phyloP scores from a whole-genome alignment of 2,797 vertebrate genomes.

The Phrynocephalus vlangalii region DNA sequence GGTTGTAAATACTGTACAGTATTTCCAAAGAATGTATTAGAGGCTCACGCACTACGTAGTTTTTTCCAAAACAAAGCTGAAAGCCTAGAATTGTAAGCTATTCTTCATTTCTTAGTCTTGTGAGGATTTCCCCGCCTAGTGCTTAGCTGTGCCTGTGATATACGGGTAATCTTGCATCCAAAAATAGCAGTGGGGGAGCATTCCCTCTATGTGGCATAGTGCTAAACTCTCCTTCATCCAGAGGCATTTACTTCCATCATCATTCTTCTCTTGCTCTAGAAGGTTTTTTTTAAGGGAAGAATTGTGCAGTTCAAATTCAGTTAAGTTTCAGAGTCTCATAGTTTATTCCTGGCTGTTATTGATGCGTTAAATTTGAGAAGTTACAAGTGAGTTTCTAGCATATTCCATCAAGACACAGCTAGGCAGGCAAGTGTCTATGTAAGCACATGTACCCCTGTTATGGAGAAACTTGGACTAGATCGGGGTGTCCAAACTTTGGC shows the following conservation, averaged over 20 bases:
- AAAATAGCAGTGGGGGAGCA: not conserved
- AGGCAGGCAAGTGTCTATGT: not conserved
- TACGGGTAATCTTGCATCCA: not conserved
- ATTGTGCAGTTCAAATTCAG: not conserved
- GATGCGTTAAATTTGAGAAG: not conserved
- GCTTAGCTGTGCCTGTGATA: rapidly evolving
- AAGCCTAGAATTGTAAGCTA: not conserved
- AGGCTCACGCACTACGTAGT: not conserved
- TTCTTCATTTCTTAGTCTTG: not conserved
- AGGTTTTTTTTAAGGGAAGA: not conserved
- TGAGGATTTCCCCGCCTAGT: not conserved
- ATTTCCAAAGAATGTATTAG: not conserved
- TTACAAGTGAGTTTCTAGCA: not conserved
- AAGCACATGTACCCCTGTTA: not conserved
- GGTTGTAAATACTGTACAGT: not conserved
- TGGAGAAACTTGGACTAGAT: not conserved
- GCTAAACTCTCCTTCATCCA: not conserved
- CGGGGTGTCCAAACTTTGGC: no score
- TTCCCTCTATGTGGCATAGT: not conserved
- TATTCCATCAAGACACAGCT: not conserved
- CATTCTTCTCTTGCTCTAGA: not conserved
- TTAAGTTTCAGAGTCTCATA: not conserved
- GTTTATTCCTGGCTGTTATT: conserved; percentile 8
- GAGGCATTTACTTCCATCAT: not conserved
- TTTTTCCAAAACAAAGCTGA: not conserved